Evolutionary conservation across 2,797 vertebrate genomes (phyloP).

Genomic region (Spinibarbus caldwelli): DNA sequence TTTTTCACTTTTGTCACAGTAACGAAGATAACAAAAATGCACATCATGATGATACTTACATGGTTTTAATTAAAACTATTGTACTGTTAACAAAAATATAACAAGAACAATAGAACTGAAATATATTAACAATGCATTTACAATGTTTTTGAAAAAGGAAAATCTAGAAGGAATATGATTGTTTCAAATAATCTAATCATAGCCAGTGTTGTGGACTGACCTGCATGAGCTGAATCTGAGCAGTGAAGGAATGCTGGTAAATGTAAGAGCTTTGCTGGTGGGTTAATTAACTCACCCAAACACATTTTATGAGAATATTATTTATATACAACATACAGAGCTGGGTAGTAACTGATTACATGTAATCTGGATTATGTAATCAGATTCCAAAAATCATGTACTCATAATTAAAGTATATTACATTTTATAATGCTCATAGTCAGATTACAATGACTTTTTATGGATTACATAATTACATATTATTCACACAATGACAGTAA

Average conservation of each 20-base stretch:
- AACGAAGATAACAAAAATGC: background rate
- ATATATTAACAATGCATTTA: background rate
- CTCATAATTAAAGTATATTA: background rate
- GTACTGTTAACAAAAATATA: background rate
- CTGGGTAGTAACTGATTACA: background rate
- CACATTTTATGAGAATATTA: background rate
- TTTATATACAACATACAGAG: background rate
- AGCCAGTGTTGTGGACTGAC: background rate
- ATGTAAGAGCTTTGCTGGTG: background rate
- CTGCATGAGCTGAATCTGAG: background rate
- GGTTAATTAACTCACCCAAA: background rate
- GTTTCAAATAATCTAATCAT: background rate
- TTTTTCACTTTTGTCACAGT: background rate
- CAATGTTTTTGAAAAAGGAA: background rate
- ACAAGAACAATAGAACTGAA: background rate
- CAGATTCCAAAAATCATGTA: background rate
- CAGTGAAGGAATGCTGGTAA: background rate
- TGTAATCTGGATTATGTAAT: background rate
- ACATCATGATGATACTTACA: background rate
- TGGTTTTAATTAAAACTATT: conserved; percentile 4
- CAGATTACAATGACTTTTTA: too few species aligned
- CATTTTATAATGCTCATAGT: background rate
- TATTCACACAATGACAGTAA: too few species aligned
- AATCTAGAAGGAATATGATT: background rate
- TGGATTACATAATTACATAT: too few species aligned